Evolutionary conservation across 2,113 vertebrate genomes (phyloP).

Genomic region (Dicrurus megarhynchus): DNA sequence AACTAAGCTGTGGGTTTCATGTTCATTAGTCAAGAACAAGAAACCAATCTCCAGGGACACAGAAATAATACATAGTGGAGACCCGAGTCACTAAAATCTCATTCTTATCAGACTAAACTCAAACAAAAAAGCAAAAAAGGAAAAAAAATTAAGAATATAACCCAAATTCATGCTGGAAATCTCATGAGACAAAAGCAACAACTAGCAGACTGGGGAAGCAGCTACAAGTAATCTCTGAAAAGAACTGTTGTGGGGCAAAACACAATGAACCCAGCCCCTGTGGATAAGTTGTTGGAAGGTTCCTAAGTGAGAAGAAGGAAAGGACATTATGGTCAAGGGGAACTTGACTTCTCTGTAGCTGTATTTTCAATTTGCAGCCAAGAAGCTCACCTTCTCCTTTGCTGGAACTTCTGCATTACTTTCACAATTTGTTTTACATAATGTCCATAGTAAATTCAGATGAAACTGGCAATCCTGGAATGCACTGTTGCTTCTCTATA

Average conservation of each 20-base stretch:
- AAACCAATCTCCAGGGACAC: not conserved
- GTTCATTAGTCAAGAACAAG: not conserved
- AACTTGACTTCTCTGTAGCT: not conserved
- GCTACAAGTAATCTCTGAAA: not conserved
- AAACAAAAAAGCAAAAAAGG: not conserved
- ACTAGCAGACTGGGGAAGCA: not conserved
- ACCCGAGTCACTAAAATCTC: not conserved
- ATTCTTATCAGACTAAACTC: not conserved
- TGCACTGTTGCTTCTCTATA: not conserved
- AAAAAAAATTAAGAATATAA: not conserved
- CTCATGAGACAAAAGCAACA: not conserved
- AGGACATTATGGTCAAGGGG: not conserved
- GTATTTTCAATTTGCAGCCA: not conserved
- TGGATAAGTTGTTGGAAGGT: not conserved
- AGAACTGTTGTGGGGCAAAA: not conserved
- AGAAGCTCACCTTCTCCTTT: not conserved
- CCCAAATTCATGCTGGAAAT: not conserved
- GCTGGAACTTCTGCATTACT: not conserved
- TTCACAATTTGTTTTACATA: not conserved
- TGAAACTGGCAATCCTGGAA: not conserved
- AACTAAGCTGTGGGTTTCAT: not conserved
- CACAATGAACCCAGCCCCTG: not conserved
- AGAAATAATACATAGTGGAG: not conserved
- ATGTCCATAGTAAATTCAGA: not conserved
- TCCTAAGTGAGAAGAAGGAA: not conserved